A percentile compares a stretch with the other conserved stretches of the same genome.
phyloP scores from a whole-genome alignment of 2,113 vertebrate species.

The Ceratotherium simum region DNA sequence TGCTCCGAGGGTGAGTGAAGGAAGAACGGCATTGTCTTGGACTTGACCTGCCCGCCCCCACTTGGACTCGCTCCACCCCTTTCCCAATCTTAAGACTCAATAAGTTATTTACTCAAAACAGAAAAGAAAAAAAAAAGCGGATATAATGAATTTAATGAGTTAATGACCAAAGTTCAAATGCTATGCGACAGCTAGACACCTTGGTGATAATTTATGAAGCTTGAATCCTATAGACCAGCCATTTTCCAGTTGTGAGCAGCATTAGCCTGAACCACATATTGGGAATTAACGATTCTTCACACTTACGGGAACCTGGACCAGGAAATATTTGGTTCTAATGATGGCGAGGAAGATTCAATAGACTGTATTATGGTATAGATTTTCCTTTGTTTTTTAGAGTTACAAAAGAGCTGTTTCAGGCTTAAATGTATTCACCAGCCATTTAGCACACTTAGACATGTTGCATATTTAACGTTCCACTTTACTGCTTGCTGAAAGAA shows the following conservation, averaged over 20 bases:
- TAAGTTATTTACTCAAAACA: not conserved
- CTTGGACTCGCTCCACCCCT: not conserved
- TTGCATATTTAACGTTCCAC: slow-evolving; percentile 53
- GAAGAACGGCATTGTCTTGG: not conserved
- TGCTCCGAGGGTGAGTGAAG: not conserved
- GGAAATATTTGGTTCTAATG: slow-evolving; percentile 48
- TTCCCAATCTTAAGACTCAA: not conserved
- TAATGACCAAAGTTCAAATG: not conserved
- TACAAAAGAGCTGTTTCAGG: slow-evolving; percentile 38
- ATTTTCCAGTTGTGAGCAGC: not conserved
- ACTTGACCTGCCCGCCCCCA: not conserved
- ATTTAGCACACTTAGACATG: slow-evolving; percentile 45
- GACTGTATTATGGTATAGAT: not conserved
- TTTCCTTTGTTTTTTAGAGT: slow-evolving; percentile 34
- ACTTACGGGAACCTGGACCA: not conserved
- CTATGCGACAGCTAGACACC: not conserved
- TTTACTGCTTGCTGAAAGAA: slow-evolving; percentile 71
- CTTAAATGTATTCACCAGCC: slow-evolving; percentile 50
- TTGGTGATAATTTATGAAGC: not conserved
- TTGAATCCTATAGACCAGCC: not conserved
- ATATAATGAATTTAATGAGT: slow-evolving; percentile 20
- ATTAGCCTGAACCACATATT: not conserved
- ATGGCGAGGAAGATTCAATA: slow-evolving; percentile 12
- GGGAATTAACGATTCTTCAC: not conserved
- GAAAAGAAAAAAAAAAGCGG: not conserved